These are phyloP conservation scores for Macrobrachium nipponense DNA, from an alignment of 1,140 invertebrate genomes.

Conservation along the genomic window DNA sequence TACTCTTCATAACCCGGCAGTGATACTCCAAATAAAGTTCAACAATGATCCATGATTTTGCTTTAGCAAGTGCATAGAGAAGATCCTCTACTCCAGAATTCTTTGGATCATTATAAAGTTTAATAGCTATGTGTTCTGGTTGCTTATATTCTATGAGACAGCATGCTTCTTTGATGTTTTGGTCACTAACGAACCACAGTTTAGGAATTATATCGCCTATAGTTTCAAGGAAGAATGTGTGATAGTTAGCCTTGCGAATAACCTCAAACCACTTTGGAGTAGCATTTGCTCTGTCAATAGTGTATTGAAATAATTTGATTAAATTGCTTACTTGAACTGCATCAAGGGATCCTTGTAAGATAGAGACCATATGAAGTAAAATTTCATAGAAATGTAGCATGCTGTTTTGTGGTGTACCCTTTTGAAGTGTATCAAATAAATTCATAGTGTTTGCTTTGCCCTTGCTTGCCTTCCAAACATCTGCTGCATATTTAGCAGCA, in stretches of 20 bases:
- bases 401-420: background rate
- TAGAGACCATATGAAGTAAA: constrained; percentile 9
- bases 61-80: background rate
- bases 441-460: background rate
- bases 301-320: background rate
- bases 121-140: background rate
- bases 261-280: constrained; percentile 20
- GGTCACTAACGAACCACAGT: constrained; percentile 1
- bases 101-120: background rate
- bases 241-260: constrained; percentile 1
- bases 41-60: background rate
- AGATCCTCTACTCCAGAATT: background rate
- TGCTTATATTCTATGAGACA: background rate
- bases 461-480: background rate
- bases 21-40: constrained; percentile 1
- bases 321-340: background rate
- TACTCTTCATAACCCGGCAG: background rate
- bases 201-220: constrained; percentile 15
- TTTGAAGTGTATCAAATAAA: background rate
- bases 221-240: background rate
- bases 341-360: background rate
- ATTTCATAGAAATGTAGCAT: background rate
- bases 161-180: background rate
- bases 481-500: background rate
- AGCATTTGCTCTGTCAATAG: background rate